phyloP scores from a whole-genome alignment of 2,888 invertebrate species.

The Pilophorus perplexus region DNA sequence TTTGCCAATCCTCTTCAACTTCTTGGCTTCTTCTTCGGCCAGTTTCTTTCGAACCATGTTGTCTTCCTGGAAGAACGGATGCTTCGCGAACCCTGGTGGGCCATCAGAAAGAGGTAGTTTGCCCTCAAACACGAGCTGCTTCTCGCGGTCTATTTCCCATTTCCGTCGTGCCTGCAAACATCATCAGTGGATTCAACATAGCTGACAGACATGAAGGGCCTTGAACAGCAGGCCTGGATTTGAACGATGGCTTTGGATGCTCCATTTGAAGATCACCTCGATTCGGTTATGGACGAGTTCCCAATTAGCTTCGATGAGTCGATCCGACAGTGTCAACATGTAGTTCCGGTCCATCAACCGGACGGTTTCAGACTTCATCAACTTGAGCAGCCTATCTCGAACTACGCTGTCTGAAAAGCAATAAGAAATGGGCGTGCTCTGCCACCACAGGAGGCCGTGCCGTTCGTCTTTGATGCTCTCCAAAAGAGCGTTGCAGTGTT shows the following conservation, averaged over 20 bases:
- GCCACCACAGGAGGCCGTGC: slow-evolving; percentile 29
- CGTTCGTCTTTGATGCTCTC: slow-evolving; percentile 23
- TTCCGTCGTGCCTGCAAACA: no score
- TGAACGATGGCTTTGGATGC: no score
- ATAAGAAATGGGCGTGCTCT: slow-evolving; percentile 2
- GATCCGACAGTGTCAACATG: slow-evolving; percentile 16
- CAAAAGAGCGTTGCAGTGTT: slow-evolving; percentile 26
- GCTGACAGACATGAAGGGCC: no score
- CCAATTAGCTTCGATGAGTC: slow-evolving; percentile 21
- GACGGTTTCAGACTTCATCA: slow-evolving; percentile 28
- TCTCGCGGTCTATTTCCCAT: slow-evolving; percentile 64
- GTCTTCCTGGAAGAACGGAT: slow-evolving; percentile 60
- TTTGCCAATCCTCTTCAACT: neutral
- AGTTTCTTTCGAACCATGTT: slow-evolving; percentile 10
- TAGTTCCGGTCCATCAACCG: slow-evolving; percentile 19
- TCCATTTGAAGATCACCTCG: slow-evolving; percentile 6
- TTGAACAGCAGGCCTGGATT: no score
- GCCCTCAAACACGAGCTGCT: slow-evolving; percentile 65
- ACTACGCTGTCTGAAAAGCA: slow-evolving; percentile 21
- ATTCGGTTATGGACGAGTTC: slow-evolving; percentile 16
- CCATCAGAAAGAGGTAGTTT: slow-evolving; percentile 66
- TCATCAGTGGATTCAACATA: no score
- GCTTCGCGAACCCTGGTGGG: slow-evolving; percentile 63
- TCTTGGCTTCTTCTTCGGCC: slow-evolving; percentile 10
- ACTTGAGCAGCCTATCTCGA: slow-evolving; percentile 26